Conservation (phyloP, 1,140 invertebrate species). For the Zaprionus ghesquierei region DNA sequence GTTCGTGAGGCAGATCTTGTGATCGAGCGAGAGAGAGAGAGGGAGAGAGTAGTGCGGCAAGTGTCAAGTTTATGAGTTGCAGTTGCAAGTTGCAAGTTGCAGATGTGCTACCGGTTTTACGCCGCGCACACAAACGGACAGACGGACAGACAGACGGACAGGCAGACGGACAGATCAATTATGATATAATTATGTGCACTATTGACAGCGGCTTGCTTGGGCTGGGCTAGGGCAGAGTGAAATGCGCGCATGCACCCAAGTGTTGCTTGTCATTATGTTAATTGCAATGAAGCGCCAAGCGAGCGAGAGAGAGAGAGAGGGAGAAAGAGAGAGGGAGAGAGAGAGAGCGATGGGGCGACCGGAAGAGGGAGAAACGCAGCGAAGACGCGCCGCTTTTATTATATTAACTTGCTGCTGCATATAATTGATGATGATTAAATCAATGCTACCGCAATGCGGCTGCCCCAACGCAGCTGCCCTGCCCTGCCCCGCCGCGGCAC, state of each 20-base stretch:
- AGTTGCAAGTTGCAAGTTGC: conserved; percentile 15
- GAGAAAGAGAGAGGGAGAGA: neutral
- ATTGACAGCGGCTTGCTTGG: conserved; percentile 57
- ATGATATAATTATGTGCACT: conserved; percentile 77
- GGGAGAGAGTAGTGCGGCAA: neutral
- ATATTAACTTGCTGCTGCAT: conserved; percentile 81
- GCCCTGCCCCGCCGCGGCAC: neutral
- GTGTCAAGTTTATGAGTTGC: conserved; percentile 41
- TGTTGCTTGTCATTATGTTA: conserved; percentile 81
- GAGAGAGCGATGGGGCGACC: neutral
- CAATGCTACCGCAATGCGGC: conserved; percentile 79
- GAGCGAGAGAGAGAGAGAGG: neutral
- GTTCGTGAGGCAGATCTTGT: neutral
- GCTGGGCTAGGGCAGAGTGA: conserved; percentile 37
- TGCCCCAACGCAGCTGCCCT: neutral
- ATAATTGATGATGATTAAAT: conserved; percentile 81
- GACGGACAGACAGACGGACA: neutral
- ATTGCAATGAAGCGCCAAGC: conserved; percentile 77
- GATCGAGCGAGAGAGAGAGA: neutral
- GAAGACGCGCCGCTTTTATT: conserved; percentile 65
- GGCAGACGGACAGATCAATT: conserved; percentile 55
- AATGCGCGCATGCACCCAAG: conserved; percentile 78
- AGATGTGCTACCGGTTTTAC: conserved; percentile 63
- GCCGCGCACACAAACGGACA: neutral
- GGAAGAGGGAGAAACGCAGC: conserved; percentile 2